Conservation (phyloP, 2,888 invertebrate genomes). For the Leptinotarsa rubiginosa region DNA sequence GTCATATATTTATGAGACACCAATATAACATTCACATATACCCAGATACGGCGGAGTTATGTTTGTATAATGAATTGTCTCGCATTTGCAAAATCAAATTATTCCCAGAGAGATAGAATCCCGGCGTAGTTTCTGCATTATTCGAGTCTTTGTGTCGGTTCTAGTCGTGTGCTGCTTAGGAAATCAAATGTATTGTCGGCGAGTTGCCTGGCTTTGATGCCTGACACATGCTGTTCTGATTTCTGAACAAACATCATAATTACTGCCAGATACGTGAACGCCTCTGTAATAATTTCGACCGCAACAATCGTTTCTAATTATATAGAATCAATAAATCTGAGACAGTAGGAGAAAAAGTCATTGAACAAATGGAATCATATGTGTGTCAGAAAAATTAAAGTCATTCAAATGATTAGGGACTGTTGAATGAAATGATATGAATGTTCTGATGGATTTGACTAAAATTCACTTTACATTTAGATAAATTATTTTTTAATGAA, state of each 20-base stretch:
- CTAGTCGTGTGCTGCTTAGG: slow-evolving; percentile 48
- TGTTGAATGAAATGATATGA: too few relatives aligned
- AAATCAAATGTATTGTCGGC: slow-evolving; percentile 53
- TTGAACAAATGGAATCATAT: background rate
- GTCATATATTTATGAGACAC: slow-evolving; percentile 36
- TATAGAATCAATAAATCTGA: background rate
- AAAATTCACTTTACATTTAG: too few relatives aligned
- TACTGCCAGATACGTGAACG: slow-evolving; percentile 47
- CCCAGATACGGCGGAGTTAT: slow-evolving; percentile 36
- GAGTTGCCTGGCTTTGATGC: slow-evolving; percentile 50
- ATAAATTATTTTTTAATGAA: too few relatives aligned
- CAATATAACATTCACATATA: slow-evolving; percentile 38
- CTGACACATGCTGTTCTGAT: slow-evolving; percentile 52
- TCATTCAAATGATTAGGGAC: too few relatives aligned
- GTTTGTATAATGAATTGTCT: slow-evolving; percentile 45
- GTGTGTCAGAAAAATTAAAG: too few relatives aligned
- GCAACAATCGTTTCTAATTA: slow-evolving; percentile 39
- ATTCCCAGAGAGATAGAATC: slow-evolving; percentile 43
- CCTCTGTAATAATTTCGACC: slow-evolving; percentile 30
- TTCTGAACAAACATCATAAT: slow-evolving; percentile 55
- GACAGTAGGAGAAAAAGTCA: background rate
- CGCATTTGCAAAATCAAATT: slow-evolving; percentile 44
- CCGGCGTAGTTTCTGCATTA: slow-evolving; percentile 43
- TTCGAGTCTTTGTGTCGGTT: slow-evolving; percentile 39
- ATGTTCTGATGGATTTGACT: too few relatives aligned